These are phyloP conservation scores for Anolis sagrei DNA, from an alignment of 2,113 vertebrate species.

Conservation along the genomic window DNA sequence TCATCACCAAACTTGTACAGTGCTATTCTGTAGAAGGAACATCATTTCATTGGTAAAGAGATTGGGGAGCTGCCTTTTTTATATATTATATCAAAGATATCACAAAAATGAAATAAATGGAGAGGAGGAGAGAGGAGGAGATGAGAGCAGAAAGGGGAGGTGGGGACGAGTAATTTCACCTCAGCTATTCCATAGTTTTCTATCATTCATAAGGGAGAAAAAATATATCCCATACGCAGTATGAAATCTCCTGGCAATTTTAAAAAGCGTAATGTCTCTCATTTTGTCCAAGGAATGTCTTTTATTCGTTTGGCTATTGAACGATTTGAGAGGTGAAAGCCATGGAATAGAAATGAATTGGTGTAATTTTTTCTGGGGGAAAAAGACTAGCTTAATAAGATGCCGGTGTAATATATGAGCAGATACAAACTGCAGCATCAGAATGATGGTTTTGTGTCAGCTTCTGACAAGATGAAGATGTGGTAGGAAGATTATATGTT, in stretches of 20 bases:
- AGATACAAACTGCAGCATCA: conserved; percentile 38
- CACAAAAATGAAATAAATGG: conserved; percentile 26
- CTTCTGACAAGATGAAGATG: conserved; percentile 17
- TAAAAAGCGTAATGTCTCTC: conserved; percentile 35
- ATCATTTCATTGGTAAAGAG: neutral
- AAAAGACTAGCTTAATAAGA: conserved; percentile 59
- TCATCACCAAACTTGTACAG: neutral
- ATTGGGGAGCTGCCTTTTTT: neutral
- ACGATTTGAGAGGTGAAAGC: conserved; percentile 49
- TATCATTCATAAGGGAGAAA: neutral
- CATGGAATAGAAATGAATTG: conserved; percentile 46
- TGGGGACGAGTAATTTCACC: neutral
- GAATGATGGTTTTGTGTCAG: conserved; percentile 29
- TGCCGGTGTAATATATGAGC: conserved; percentile 18
- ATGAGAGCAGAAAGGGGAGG: neutral
- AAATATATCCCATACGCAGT: conserved; percentile 45
- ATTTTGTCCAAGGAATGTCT: conserved; percentile 51
- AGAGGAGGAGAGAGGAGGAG: neutral
- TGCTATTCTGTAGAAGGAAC: neutral
- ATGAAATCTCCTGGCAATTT: conserved; percentile 44
- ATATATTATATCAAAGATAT: conserved; percentile 23
- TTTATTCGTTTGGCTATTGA: conserved; percentile 62
- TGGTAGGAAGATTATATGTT: conserved; percentile 22
- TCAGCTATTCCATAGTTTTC: conserved; percentile 47
- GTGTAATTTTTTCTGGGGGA: conserved; percentile 50